phyloP scores from a whole-genome alignment of 2,113 vertebrate species.

The Formicarius rufipectus region DNA sequence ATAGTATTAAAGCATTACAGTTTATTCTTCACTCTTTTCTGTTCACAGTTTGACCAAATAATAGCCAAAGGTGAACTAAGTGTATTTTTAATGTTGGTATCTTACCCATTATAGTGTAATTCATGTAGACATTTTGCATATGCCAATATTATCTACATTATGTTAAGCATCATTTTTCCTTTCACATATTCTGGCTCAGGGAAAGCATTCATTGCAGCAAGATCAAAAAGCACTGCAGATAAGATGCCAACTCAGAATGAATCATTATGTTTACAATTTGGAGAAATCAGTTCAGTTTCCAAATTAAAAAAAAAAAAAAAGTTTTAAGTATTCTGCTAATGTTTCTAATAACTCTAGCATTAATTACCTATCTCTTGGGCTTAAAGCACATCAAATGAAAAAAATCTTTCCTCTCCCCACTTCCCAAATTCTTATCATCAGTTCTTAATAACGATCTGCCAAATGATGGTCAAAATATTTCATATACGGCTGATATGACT shows the following conservation, averaged over 20 bases:
- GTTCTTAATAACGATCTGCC: not conserved
- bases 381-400: not conserved
- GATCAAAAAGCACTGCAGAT: constrained; percentile 6
- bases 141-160: not conserved
- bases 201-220: constrained; percentile 40
- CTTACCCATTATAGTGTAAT: not conserved
- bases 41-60: not conserved
- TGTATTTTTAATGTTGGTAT: not conserved
- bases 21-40: not conserved
- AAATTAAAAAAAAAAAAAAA: not conserved
- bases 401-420: not conserved
- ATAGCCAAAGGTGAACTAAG: not conserved
- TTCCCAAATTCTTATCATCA: not conserved
- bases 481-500: not conserved
- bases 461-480: constrained; percentile 21
- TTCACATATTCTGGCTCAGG: constrained; percentile 4
- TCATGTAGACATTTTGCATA: not conserved
- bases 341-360: not conserved
- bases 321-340: not conserved
- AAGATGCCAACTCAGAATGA: not conserved
- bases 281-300: not conserved
- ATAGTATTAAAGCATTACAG: not conserved
- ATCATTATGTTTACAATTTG: not conserved
- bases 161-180: not conserved
- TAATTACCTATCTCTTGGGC: not conserved